Base-by-base conservation (phyloP, 2,113 vertebrate species). In the Passerina amoena region DNA sequence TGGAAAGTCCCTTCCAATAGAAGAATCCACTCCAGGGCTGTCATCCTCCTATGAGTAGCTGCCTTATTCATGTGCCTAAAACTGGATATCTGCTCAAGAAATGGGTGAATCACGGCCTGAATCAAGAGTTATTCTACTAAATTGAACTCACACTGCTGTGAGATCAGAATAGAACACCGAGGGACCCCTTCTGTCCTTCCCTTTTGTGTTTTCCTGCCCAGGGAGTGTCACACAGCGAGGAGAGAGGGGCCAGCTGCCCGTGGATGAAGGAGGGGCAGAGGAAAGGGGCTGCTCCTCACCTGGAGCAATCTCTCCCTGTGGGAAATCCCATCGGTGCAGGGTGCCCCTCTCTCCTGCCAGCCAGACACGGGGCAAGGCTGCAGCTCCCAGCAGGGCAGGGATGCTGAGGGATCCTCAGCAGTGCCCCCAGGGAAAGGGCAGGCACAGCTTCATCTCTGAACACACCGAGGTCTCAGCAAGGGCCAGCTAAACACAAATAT, bases 11-110 rank as follows among this genome's bases (percentile, higher is more conserved):
- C 21, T 57, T 73, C 75, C 33, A 82, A 78, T 14, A 42, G 25
- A 66, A 47, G n/a, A 33, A 35, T 37, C 42, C 60, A 7, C 54
- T 68, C 5, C 28, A n/a, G 47, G 54, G 56, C 22, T 7, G 42
- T 76, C 61, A 63, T 47, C 37, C 35, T 81, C 53, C 57, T 60
- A 1, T 72, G 53, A 85, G 30, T 25, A 28, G 48, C 6, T 68
- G 44, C 61, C 53, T 92, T 88, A 90, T 48, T 92, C 65, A 79
- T 80, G 37, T 76, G 54, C 76, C 81, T 94, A 90, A 90, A 96
- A 79, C 17, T 35, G 50, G 53, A 80, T 79, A n/a, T 37, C 82
- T 92, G 1, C 59, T 72, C 61, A 56, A 57, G 84, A n/a, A 90
- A 72, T 9, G 45, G 14, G 53, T 94, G 86, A 95, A 80, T 92